Conservation (phyloP, 2,113 vertebrate species). For the Oenanthe melanoleuca region DNA sequence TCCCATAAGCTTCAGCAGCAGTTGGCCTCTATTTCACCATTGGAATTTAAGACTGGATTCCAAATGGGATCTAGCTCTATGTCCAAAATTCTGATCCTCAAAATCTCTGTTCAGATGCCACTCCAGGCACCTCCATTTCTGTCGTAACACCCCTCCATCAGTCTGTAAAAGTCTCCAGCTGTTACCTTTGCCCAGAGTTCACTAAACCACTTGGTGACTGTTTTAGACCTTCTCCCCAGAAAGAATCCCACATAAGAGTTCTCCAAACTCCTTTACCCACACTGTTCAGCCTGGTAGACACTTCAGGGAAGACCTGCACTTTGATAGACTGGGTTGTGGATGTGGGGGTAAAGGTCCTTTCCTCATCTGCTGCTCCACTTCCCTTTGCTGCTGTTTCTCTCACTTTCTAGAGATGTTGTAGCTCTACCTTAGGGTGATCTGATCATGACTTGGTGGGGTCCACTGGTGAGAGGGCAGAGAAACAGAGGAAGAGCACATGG, state of each 20-base stretch:
- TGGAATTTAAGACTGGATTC: background rate
- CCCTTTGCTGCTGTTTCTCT: background rate
- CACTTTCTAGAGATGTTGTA: background rate
- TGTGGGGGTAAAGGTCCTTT: background rate
- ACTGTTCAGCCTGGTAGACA: background rate
- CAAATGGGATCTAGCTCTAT: background rate
- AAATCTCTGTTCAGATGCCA: background rate
- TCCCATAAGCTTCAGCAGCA: slow-evolving; percentile 10
- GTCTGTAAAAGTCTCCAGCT: background rate
- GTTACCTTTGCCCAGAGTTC: background rate
- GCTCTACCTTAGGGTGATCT: background rate
- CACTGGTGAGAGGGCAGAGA: background rate
- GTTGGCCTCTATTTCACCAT: background rate
- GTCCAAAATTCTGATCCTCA: background rate
- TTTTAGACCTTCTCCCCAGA: background rate
- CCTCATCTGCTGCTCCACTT: background rate
- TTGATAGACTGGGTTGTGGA: background rate
- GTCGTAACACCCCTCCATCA: background rate
- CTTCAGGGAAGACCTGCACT: background rate
- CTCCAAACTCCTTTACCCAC: background rate
- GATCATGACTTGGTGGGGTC: background rate
- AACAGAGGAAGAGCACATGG: background rate
- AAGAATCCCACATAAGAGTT: background rate
- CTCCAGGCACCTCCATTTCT: background rate
- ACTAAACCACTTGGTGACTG: background rate